Conservation (phyloP, 1,140 invertebrate genomes). For the Platorchestia sp. region DNA sequence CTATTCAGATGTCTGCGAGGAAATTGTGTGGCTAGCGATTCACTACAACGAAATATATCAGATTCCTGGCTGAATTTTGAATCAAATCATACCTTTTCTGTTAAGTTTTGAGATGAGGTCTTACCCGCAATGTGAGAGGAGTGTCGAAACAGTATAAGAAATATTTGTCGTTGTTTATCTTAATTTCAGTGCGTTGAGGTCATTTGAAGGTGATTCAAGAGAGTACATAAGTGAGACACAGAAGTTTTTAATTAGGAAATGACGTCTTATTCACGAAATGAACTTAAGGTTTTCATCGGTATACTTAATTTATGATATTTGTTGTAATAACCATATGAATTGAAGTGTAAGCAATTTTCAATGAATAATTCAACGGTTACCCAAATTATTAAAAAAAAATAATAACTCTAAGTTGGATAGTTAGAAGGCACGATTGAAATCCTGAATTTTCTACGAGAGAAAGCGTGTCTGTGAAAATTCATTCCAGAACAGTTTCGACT, state of each 20-base stretch:
- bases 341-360: neutral
- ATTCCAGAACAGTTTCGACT: neutral
- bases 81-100: neutral
- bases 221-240: neutral
- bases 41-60: neutral
- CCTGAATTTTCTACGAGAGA: neutral
- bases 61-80: neutral
- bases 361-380: neutral
- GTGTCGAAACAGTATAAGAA: neutral
- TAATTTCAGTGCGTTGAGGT: neutral
- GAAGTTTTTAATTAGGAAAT: neutral
- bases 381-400: neutral
- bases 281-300: neutral
- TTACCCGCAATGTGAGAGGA: neutral
- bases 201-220: neutral
- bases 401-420: neutral
- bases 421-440: neutral
- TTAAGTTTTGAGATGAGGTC: neutral
- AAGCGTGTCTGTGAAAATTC: neutral
- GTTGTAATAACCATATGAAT: neutral
- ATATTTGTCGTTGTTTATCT: neutral
- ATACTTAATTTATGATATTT: neutral
- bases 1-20: neutral
- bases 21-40: neutral
- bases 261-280: neutral